These are phyloP conservation scores for Cotesia vestalis DNA, from an alignment of 1,140 invertebrate species.

Conservation along the genomic window DNA sequence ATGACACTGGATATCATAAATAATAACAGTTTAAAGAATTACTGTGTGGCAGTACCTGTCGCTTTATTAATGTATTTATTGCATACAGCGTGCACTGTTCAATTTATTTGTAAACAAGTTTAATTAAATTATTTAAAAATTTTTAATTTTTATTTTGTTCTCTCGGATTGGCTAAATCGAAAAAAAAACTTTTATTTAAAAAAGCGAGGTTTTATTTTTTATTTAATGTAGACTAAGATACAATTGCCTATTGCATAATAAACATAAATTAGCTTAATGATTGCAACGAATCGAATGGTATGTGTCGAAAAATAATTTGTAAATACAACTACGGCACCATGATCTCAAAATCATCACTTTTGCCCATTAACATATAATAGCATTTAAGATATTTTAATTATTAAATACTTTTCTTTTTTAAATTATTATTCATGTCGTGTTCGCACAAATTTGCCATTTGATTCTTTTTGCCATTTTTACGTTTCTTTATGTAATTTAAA, in stretches of 20 bases:
- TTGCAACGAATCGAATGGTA: slow-evolving; percentile 33
- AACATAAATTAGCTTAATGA: slow-evolving; percentile 19
- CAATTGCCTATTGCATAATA: slow-evolving; percentile 22
- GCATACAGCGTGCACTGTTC: slow-evolving; percentile 4
- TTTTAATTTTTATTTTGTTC: too few relatives aligned
- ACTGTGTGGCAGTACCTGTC: slow-evolving; percentile 55
- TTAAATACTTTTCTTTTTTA: slow-evolving; percentile 26
- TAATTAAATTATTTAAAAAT: neutral
- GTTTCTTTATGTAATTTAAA: slow-evolving; percentile 18
- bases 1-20: too few relatives aligned
- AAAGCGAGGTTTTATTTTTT: too few relatives aligned
- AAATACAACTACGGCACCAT: slow-evolving; percentile 43
- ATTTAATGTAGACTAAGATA: too few relatives aligned
- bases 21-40: slow-evolving; percentile 33
- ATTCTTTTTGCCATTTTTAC: slow-evolving; percentile 31
- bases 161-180: too few relatives aligned
- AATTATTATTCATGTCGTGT: slow-evolving; percentile 27
- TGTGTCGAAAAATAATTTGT: slow-evolving; percentile 36
- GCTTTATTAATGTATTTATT: slow-evolving; percentile 21
- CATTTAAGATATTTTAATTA: slow-evolving; percentile 44
- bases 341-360: slow-evolving; percentile 44
- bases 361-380: slow-evolving; percentile 43
- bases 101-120: neutral
- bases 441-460: slow-evolving; percentile 49
- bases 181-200: too few relatives aligned